Base-by-base conservation (phyloP, 1,140 invertebrate genomes). In the Spodoptera litura region DNA sequence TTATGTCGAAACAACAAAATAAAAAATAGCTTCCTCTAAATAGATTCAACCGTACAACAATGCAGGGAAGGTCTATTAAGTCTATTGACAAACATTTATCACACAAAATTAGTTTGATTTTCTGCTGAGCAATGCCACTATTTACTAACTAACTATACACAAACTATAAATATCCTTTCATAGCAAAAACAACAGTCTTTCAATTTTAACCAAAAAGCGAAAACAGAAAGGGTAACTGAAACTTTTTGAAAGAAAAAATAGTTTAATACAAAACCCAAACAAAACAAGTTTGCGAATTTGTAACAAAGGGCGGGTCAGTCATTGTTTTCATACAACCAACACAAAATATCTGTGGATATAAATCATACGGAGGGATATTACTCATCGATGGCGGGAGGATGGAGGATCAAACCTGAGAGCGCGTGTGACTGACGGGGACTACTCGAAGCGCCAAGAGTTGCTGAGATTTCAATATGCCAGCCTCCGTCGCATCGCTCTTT, bases 381-480 rank as follows among this genome's bases (percentile, higher is more conserved):
- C 38, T 44, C 38, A 59, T 73, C 71, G 31, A 73, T 73, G 56
- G 51, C 27, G 35, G 59, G 44, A 44, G 31, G 31, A 44, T 9
- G 38, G 59, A 55, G 51, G 66, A 74, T 74, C 56, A 55, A 38
- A 78, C 61, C 58, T 15, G 64, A 70, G 61, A 52, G 64, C 51
- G 64, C 9, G 52, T 78, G 75, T 58, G 75, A 78, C 31, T 78
- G 75, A 78, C 75, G 53, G 35, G 12, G 8, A 70, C 53, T 53
- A 78, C 75, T 78, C 58, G 52, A 78, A 78, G 15, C 51, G 8
- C 15, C 56, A 25, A 35, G 75, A 52, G n/a, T 71, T 68, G 58
- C 71, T 68, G 78, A 74, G 61, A 79, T 79, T 79, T 79, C 78
- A 79, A 79, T 79, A 79, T 66, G 59, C 78, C 44, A 70, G 64